A percentile compares a stretch with the other conserved stretches of the same genome.
These are phyloP conservation scores for Ctenochaetus hawaiiensis DNA, from an alignment of 2,797 vertebrate genomes.

Conservation along the genomic window DNA sequence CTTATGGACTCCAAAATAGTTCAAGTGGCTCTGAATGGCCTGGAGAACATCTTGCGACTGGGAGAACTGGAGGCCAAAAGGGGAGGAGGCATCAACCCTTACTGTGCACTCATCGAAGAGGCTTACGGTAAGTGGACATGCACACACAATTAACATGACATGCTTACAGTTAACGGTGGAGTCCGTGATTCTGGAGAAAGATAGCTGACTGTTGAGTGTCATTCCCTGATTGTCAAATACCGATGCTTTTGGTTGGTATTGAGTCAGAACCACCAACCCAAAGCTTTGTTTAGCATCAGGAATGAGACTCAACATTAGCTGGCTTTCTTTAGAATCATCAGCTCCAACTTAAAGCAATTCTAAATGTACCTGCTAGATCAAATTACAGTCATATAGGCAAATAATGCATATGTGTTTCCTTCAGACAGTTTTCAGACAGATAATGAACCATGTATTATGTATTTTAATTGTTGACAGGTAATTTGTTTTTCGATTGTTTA, in stretches of 20 bases:
- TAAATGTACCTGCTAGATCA: background rate
- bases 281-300: too few relatives aligned
- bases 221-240: too few relatives aligned
- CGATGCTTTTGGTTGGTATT: too few relatives aligned
- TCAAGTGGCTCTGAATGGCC: conserved; percentile 95
- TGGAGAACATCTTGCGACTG: conserved; percentile 96
- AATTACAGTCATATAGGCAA: background rate
- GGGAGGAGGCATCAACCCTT: conserved; percentile 95
- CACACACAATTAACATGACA: background rate
- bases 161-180: background rate
- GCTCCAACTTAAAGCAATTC: background rate
- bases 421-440: too few relatives aligned
- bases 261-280: too few relatives aligned
- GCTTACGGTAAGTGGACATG: conserved; percentile 89
- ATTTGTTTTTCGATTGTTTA: background rate
- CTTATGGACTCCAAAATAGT: conserved; percentile 99
- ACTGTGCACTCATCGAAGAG: conserved; percentile 97
- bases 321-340: too few relatives aligned
- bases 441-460: background rate
- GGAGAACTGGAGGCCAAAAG: conserved; percentile 97
- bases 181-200: too few relatives aligned
- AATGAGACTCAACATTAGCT: too few relatives aligned
- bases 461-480: background rate
- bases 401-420: background rate
- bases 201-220: too few relatives aligned